Percentiles rank a stretch among this genome's conserved stretches.
Conservation (phyloP, 2,888 invertebrate species). For the Euclidia mi region DNA sequence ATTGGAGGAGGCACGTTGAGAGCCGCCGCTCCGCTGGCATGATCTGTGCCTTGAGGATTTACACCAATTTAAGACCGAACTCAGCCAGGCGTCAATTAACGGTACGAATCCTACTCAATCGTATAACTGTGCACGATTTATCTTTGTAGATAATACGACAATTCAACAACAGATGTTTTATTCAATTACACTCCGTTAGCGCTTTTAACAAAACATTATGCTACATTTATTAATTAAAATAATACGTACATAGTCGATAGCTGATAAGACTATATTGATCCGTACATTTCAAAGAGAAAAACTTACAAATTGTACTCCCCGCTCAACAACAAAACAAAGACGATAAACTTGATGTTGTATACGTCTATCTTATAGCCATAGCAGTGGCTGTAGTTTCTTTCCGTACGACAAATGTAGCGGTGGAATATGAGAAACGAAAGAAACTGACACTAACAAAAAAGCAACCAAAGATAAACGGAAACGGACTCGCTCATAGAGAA, state of each 20-base stretch:
- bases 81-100: constrained; percentile 85
- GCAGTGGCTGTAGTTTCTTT: constrained; percentile 61
- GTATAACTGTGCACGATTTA: constrained; percentile 52
- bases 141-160: constrained; percentile 29
- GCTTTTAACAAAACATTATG: neutral
- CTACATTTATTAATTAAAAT: neutral
- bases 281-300: constrained; percentile 4
- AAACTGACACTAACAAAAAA: constrained; percentile 82
- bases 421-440: constrained; percentile 81
- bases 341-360: constrained; percentile 5
- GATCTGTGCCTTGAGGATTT: constrained; percentile 89
- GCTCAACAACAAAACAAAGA: constrained; percentile 8
- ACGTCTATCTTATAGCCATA: constrained; percentile 38
- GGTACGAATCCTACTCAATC: constrained; percentile 71
- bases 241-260: neutral
- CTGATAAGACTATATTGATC: neutral
- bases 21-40: constrained; percentile 83
- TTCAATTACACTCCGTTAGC: neutral
- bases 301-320: constrained; percentile 8
- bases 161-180: constrained; percentile 10
- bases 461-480: constrained; percentile 86
- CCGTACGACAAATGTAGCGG: constrained; percentile 77
- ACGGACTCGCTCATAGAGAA: constrained; percentile 85
- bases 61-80: constrained; percentile 87
- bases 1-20: constrained; percentile 89